These are phyloP conservation scores for Heteromurus nitidus DNA, from an alignment of 2,888 invertebrate genomes.

Conservation along the genomic window DNA sequence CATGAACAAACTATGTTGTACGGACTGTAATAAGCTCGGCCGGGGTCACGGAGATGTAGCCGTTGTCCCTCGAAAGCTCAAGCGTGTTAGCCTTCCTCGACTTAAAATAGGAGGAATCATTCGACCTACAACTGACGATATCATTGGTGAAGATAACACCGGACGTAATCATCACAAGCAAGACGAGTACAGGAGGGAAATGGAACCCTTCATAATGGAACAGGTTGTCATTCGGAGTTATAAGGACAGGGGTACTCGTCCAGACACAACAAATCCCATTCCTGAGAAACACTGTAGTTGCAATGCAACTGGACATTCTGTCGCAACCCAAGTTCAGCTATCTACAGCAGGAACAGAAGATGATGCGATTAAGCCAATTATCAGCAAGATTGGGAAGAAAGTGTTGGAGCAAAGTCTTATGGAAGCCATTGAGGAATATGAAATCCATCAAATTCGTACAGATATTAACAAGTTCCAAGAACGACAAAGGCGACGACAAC, in stretches of 20 bases:
- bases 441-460: constrained; percentile 6
- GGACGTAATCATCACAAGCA: constrained; percentile 33
- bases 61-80: not conserved
- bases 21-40: not conserved
- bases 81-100: not conserved
- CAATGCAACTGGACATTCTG: not conserved
- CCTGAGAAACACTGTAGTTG: not conserved
- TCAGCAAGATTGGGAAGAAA: constrained; percentile 10
- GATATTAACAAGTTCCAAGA: constrained; percentile 5
- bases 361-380: constrained; percentile 6
- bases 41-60: no score
- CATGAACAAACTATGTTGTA: constrained; percentile 19
- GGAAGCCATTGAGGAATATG: constrained; percentile 36
- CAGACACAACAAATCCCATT: not conserved
- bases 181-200: constrained; percentile 22
- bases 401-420: constrained; percentile 31
- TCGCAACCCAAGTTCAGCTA: constrained; percentile 7
- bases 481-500: not conserved
- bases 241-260: not conserved
- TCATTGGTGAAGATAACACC: constrained; percentile 20
- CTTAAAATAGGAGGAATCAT: constrained; percentile 33
- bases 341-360: not conserved
- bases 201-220: constrained; percentile 39
- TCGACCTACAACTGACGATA: constrained; percentile 30
- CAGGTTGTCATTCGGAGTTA: constrained; percentile 16